Percentiles rank a stretch among this genome's conserved stretches.
Evolutionary conservation across 2,113 vertebrate species (phyloP).

Genomic region (Crotophaga sulcirostris): DNA sequence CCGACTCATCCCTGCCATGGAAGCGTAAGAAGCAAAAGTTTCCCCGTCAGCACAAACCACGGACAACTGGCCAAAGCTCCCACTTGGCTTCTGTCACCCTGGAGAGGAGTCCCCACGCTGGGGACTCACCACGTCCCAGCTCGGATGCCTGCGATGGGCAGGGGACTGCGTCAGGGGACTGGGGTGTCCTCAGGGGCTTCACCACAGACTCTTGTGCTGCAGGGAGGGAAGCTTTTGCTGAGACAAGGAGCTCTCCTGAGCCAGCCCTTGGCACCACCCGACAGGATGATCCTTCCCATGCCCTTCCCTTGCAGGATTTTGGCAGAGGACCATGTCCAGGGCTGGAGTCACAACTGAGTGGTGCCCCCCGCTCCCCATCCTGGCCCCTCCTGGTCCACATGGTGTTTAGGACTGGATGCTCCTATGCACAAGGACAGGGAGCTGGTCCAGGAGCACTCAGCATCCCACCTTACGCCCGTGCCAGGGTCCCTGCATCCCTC

Average conservation of each 20-base stretch:
- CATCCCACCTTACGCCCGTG: rapidly evolving
- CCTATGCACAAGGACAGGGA: not conserved
- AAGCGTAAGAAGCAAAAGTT: conserved; percentile 20
- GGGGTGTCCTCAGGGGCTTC: not conserved
- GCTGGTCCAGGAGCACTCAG: not conserved
- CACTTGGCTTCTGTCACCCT: not conserved
- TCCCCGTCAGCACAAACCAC: conserved; percentile 22
- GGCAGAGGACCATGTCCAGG: rapidly evolving
- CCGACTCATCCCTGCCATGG: conserved; percentile 55
- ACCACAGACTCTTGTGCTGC: rapidly evolving
- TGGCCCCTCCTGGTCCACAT: rapidly evolving
- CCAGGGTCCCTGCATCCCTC: not conserved
- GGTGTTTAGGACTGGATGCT: rapidly evolving
- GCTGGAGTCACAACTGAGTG: not conserved
- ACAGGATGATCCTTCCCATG: not conserved
- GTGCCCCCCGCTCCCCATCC: not conserved
- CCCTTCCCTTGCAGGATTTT: not conserved
- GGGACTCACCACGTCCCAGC: not conserved
- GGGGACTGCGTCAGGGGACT: not conserved
- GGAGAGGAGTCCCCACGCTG: rapidly evolving
- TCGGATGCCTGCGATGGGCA: rapidly evolving
- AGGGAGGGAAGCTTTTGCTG: not conserved
- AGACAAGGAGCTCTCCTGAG: not conserved
- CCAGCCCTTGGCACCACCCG: not conserved
- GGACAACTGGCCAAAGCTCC: not conserved